phyloP scores from a whole-genome alignment of 2,113 vertebrate species.

The Elanoides forficatus region DNA sequence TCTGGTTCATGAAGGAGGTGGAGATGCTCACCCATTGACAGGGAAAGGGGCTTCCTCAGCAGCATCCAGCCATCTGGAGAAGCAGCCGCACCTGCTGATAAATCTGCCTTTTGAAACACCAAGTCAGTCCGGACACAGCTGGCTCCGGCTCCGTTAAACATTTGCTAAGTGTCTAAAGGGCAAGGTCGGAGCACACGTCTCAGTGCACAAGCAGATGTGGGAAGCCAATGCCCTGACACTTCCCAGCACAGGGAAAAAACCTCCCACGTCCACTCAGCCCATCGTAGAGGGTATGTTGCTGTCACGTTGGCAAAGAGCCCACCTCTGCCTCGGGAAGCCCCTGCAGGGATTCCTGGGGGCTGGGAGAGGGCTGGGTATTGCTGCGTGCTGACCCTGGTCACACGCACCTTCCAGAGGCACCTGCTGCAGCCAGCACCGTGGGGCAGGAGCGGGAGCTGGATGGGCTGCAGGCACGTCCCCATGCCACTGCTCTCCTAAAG shows the following conservation, averaged over 20 bases:
- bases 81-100: not conserved
- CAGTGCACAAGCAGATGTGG: fast-evolving
- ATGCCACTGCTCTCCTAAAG: fast-evolving
- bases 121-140: fast-evolving
- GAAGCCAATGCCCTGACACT: not conserved
- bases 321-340: not conserved
- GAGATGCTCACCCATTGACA: not conserved
- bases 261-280: not conserved
- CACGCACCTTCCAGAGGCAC: not conserved
- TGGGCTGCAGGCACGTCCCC: not conserved
- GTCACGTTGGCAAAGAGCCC: not conserved
- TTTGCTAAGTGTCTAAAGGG: not conserved
- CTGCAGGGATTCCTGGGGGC: not conserved
- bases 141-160: not conserved
- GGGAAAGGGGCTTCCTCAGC: not conserved
- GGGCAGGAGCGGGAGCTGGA: not conserved
- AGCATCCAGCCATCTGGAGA: not conserved
- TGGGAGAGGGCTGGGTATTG: not conserved
- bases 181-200: not conserved
- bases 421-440: not conserved
- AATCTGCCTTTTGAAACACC: not conserved
- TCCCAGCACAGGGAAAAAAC: not conserved
- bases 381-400: not conserved
- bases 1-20: slow-evolving; percentile 78
- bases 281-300: not conserved